Percentiles rank a stretch among this genome's conserved stretches.
These are phyloP conservation scores for Tachyglossus aculeatus DNA, from an alignment of 2,797 vertebrate species.

Conservation along the genomic window DNA sequence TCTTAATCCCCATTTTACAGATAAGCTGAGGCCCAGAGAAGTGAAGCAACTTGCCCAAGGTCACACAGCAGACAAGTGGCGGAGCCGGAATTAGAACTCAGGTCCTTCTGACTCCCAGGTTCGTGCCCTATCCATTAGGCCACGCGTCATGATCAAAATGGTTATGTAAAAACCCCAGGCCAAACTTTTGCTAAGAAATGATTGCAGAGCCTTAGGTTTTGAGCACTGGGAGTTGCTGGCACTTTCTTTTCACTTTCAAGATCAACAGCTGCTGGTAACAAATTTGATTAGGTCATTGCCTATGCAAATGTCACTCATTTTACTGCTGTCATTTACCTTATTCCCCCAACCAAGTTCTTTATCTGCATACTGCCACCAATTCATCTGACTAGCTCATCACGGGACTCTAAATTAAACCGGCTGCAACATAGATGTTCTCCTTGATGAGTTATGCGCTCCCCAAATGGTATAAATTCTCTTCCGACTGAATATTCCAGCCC, in stretches of 20 bases:
- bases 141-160: neutral
- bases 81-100: too few relatives aligned
- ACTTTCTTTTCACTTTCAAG: neutral
- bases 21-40: too few relatives aligned
- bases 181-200: slow-evolving; percentile 19
- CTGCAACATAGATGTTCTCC: neutral
- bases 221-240: neutral
- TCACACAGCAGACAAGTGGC: too few relatives aligned
- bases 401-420: neutral
- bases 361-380: neutral
- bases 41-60: too few relatives aligned
- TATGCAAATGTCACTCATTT: slow-evolving; percentile 4
- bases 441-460: neutral
- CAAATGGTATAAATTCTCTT: slow-evolving; percentile 11
- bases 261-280: slow-evolving; percentile 9
- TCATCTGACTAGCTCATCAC: neutral
- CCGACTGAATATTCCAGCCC: neutral
- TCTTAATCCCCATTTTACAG: too few relatives aligned
- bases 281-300: slow-evolving; percentile 15
- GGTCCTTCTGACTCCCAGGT: too few relatives aligned
- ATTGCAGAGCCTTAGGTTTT: neutral
- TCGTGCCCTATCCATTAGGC: too few relatives aligned
- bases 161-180: slow-evolving; percentile 15
- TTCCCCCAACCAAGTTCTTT: neutral
- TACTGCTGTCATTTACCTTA: neutral